Evolutionary conservation across 2,113 vertebrate genomes (phyloP).

Genomic region (Sprattus sprattus): DNA sequence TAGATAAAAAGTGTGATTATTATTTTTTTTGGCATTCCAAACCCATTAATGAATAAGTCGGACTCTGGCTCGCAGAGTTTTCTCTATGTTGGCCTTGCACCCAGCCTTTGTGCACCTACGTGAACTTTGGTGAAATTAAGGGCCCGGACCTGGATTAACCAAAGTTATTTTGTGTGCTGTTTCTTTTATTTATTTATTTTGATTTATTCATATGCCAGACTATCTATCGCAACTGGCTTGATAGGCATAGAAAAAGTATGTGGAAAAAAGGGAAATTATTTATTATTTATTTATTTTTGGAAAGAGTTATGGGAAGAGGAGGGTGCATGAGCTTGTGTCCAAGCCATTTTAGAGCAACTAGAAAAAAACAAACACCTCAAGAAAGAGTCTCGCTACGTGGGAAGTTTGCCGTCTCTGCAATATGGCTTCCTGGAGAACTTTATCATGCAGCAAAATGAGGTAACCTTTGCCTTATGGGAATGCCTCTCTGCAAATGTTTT

Average conservation of each 20-base stretch:
- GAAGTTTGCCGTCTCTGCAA: constrained; percentile 2
- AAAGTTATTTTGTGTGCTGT: constrained; percentile 38
- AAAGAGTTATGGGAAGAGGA: background rate
- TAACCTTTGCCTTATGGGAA: background rate
- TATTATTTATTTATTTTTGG: background rate
- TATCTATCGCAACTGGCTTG: background rate
- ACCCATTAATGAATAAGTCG: constrained; percentile 15
- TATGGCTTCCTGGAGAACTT: background rate
- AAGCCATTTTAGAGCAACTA: constrained; percentile 1
- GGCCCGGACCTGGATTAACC: constrained; percentile 49
- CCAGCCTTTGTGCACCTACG: constrained; percentile 20
- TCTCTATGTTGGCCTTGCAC: constrained; percentile 40
- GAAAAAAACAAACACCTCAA: background rate
- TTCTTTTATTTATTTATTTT: constrained; percentile 24
- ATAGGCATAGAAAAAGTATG: constrained; percentile 30
- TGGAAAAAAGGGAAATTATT: constrained; percentile 7
- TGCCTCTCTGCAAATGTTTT: background rate
- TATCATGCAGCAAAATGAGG: background rate
- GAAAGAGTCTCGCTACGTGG: background rate
- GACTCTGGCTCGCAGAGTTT: constrained; percentile 20
- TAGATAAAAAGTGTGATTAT: constrained; percentile 17
- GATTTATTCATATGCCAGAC: background rate
- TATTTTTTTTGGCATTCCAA: constrained; percentile 30
- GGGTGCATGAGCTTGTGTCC: background rate
- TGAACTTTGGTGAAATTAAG: constrained; percentile 31